phyloP scores from a whole-genome alignment of 1,140 invertebrate genomes.

The Homalodisca vitripennis region DNA sequence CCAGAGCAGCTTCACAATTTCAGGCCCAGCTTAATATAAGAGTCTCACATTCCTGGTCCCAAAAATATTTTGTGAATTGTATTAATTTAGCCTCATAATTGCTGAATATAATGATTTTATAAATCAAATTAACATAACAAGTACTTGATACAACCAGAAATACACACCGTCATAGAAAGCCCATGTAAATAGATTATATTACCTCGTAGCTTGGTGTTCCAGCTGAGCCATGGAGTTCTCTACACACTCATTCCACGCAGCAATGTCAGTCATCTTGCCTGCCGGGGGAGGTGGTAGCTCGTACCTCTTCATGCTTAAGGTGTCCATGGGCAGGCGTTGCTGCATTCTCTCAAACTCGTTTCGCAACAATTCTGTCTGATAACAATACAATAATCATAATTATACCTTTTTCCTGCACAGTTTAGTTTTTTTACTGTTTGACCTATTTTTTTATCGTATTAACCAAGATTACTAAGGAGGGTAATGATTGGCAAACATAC shows the following conservation, averaged over 20 bases:
- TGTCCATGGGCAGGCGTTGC: conserved; percentile 90
- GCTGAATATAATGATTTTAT: too few relatives aligned
- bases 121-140: background rate
- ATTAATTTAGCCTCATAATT: too few relatives aligned
- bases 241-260: conserved; percentile 92
- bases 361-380: conserved; percentile 82
- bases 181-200: background rate
- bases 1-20: too few relatives aligned
- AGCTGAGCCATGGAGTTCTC: conserved; percentile 95
- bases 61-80: background rate
- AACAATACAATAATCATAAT: too few relatives aligned
- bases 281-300: conserved; percentile 91
- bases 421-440: too few relatives aligned
- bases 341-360: conserved; percentile 92
- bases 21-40: too few relatives aligned
- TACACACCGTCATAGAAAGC: background rate
- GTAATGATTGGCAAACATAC: too few relatives aligned
- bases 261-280: conserved; percentile 88
- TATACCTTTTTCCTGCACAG: too few relatives aligned
- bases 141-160: background rate
- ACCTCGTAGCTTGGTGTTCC: conserved; percentile 89
- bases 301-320: conserved; percentile 96
- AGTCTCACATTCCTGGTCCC: background rate
- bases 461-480: too few relatives aligned
- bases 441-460: too few relatives aligned